A percentile compares a stretch with the other conserved stretches of the same genome.
phyloP scores from a whole-genome alignment of 2,888 invertebrate genomes.

The Bimastos eiseni region DNA sequence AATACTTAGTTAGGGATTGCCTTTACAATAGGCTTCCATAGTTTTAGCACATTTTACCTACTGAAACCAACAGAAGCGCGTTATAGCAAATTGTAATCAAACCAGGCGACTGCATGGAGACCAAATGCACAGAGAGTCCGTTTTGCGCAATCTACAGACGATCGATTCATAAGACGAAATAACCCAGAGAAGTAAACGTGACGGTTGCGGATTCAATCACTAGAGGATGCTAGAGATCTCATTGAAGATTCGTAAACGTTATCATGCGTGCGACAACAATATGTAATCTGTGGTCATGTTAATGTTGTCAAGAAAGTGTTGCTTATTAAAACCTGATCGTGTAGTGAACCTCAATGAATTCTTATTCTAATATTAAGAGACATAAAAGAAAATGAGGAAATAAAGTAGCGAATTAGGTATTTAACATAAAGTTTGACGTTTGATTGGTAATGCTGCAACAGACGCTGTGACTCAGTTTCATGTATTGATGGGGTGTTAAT shows the following conservation, averaged over 20 bases:
- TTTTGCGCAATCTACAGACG: too few relatives aligned
- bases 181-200: too few relatives aligned
- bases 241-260: not conserved
- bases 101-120: too few relatives aligned
- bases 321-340: not conserved
- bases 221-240: not conserved
- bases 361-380: not conserved
- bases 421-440: not conserved
- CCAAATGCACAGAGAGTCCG: too few relatives aligned
- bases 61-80: too few relatives aligned
- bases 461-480: not conserved
- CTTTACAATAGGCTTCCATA: too few relatives aligned
- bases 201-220: not conserved
- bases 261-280: not conserved
- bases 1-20: too few relatives aligned
- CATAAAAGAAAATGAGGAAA: not conserved
- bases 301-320: not conserved
- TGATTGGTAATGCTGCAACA: not conserved
- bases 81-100: too few relatives aligned
- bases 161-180: too few relatives aligned
- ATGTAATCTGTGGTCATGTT: not conserved
- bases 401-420: not conserved
- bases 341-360: not conserved
- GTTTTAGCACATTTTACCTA: too few relatives aligned
- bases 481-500: not conserved